A percentile compares a stretch with the other conserved stretches of the same genome.
These are phyloP conservation scores for Xerus inauris DNA, from an alignment of 2,113 vertebrate species.

Conservation along the genomic window DNA sequence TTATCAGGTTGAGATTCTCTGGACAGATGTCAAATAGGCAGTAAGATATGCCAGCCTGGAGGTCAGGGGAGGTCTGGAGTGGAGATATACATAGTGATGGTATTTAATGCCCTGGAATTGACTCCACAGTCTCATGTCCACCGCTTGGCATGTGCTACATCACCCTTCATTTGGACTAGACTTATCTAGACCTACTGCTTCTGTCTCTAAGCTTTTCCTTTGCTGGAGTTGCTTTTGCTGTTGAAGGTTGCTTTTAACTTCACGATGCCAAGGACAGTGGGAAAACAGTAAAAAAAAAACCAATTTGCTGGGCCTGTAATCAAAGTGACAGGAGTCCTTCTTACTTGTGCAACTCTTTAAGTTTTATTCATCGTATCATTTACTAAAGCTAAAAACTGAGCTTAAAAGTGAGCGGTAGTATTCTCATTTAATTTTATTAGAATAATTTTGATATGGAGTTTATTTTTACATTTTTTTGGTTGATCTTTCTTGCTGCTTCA, in stretches of 20 bases:
- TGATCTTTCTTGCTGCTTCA: not conserved
- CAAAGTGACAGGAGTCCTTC: not conserved
- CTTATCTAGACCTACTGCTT: not conserved
- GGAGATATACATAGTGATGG: accelerated
- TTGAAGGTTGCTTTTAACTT: not conserved
- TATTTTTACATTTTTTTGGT: not conserved
- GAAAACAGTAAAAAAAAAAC: not conserved
- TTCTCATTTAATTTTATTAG: not conserved
- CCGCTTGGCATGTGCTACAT: accelerated
- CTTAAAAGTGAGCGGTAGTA: not conserved
- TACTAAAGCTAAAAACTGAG: not conserved
- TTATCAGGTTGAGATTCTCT: not conserved
- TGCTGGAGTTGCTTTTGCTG: not conserved
- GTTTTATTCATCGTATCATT: not conserved
- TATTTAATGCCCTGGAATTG: not conserved
- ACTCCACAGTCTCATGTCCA: not conserved
- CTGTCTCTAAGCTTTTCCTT: not conserved
- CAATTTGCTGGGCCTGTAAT: not conserved
- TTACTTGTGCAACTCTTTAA: not conserved
- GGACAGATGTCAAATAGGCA: not conserved
- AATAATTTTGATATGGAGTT: not conserved
- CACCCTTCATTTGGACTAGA: not conserved
- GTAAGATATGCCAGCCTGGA: not conserved
- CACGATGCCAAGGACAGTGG: not conserved
- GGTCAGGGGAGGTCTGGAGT: not conserved